Percentiles rank a stretch among this genome's conserved stretches.
phyloP scores from a whole-genome alignment of 2,113 vertebrate genomes.

The Mormoops blainvillei region DNA sequence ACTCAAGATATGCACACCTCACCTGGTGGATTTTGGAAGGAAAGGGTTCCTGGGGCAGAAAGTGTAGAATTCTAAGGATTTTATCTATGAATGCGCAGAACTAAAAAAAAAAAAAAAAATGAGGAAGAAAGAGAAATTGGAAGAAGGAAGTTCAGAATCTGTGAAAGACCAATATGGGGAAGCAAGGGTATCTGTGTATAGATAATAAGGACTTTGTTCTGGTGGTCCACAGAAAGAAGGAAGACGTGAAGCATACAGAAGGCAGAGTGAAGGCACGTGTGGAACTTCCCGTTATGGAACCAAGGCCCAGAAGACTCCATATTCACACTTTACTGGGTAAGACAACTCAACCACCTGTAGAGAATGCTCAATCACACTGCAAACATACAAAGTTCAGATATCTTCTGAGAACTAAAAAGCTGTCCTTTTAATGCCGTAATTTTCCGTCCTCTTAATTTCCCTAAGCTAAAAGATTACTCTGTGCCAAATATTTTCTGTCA shows the following conservation, averaged over 20 bases:
- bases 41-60: background rate
- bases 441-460: background rate
- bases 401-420: background rate
- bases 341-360: background rate
- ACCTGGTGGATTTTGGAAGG: background rate
- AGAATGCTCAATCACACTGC: background rate
- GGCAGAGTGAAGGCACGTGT: background rate
- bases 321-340: background rate
- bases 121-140: background rate
- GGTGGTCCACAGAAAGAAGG: background rate
- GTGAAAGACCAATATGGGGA: background rate
- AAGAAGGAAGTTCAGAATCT: background rate
- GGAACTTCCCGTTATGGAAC: background rate
- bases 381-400: background rate
- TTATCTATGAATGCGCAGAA: background rate
- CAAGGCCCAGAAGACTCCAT: background rate
- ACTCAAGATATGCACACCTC: background rate
- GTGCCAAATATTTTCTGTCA: background rate
- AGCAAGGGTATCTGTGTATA: background rate
- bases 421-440: background rate
- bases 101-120: background rate
- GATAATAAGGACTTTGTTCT: background rate
- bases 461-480: background rate
- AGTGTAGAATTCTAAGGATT: background rate
- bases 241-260: background rate